Evolutionary conservation across 2,113 vertebrate species (phyloP).

Genomic region (Melanerpes formicivorus): DNA sequence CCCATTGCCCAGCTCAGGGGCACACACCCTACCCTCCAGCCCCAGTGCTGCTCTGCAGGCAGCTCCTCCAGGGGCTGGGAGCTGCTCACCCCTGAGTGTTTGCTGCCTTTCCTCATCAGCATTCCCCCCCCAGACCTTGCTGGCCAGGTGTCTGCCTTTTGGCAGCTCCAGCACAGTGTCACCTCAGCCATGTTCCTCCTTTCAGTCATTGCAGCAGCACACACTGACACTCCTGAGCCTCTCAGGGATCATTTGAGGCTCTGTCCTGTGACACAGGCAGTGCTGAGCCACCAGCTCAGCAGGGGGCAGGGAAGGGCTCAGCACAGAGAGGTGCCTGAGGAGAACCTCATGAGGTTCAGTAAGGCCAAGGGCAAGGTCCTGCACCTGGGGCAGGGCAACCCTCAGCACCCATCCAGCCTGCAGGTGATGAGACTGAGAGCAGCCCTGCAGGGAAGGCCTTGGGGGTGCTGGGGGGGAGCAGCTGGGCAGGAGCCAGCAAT

Average conservation of each 20-base stretch:
- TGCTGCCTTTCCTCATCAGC: not conserved
- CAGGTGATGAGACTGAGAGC: no score
- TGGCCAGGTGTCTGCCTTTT: not conserved
- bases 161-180: not conserved
- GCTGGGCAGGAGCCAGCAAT: no score
- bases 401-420: no score
- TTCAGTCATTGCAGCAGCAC: not conserved
- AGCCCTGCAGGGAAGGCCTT: no score
- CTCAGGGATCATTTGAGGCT: not conserved
- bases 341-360: no score
- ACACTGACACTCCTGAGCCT: not conserved
- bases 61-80: not conserved
- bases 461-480: no score
- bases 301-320: not conserved
- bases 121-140: not conserved
- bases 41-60: not conserved
- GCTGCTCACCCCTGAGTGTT: not conserved
- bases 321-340: no score
- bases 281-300: not conserved
- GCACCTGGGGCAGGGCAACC: no score
- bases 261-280: not conserved
- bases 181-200: not conserved
- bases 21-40: not conserved
- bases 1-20: no score
- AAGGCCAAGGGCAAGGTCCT: no score